Evolutionary conservation across 2,113 vertebrate genomes (phyloP), one percentile per base, ranked within the genome.

Genomic region (Ictalurus punctatus): DNA sequence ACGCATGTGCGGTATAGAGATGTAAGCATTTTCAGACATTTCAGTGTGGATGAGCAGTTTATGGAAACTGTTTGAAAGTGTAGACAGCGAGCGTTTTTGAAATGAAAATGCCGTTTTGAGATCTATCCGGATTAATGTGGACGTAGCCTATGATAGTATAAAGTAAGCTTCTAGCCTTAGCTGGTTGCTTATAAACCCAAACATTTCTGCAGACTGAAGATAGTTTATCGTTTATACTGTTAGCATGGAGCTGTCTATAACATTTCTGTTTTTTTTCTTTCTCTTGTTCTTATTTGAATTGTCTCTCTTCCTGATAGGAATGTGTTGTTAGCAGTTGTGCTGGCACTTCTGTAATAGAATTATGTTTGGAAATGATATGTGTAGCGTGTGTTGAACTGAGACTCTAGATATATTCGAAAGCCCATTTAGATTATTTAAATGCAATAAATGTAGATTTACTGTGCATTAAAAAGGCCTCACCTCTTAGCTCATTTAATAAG

Each of bases 371-470:
- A 81, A 81, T 30, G 78, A 21, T 30, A 58, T 56, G 54, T 54
- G 76, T 52, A n/a, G 25, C 76, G 4, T 54, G 48, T 79, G 16
- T 21, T 21, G 27, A 58, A 58, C 76, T n/a, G 48, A 80, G 56
- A n/a, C 56, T 19, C 52, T 30, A n/a, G 48, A 54, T 52, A 56
- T 80, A 48, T 80, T 56, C 27, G 19, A 54, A 54, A n/a, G 30
- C 52, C 48, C 78, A 56, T 56, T 80, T 21, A 7, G 78, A 30
- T 52, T 25, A 79, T 6, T 56, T n/a, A 54, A n/a, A 56, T 30
- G 27, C 78, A 80, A 56, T 56, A 56, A 80, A 54, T 80, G 27
- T 80, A 80, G 52, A 80, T 80, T 19, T 80, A 56, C 14, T 56
- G 78, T 56, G 80, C n/a, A 34, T 58, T 82, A 82, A 12, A 34